These are phyloP conservation scores for Eclectus roratus DNA, from an alignment of 2,113 vertebrate genomes.

Conservation along the genomic window DNA sequence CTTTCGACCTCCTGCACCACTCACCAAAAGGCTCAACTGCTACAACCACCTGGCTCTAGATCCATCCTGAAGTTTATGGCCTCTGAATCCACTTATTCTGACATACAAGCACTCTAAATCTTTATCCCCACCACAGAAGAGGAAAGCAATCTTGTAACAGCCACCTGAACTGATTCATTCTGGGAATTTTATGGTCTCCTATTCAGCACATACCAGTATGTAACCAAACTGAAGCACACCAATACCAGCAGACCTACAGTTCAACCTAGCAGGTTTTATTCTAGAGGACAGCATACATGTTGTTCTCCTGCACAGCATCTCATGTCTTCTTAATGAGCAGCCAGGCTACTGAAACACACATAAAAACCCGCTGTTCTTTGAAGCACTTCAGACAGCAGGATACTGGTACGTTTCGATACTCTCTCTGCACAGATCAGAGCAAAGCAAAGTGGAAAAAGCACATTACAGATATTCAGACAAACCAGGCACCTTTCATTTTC, in stretches of 20 bases:
- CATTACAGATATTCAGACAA: slow-evolving; percentile 24
- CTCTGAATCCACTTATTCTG: neutral
- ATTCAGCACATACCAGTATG: neutral
- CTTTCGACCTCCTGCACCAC: neutral
- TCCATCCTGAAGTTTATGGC: neutral
- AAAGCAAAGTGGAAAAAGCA: slow-evolving; percentile 13
- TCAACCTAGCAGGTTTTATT: neutral
- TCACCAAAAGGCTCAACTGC: accelerated
- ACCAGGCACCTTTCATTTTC: slow-evolving; percentile 38
- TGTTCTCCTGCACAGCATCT: neutral
- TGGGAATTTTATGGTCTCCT: neutral
- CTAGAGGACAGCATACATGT: neutral
- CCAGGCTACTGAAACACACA: slow-evolving; percentile 22
- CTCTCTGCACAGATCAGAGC: slow-evolving; percentile 32
- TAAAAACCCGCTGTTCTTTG: slow-evolving; percentile 44
- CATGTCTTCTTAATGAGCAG: slow-evolving; percentile 46
- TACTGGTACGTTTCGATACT: slow-evolving; percentile 9
- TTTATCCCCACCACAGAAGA: neutral
- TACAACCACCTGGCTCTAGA: neutral
- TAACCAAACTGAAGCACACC: neutral
- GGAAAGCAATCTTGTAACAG: neutral
- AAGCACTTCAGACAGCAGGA: slow-evolving; percentile 53
- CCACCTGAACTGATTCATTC: neutral
- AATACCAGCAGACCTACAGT: neutral
- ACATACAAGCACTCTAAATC: neutral